Base-by-base conservation (phyloP, 2,113 vertebrate species). In the Forbesichthys agassizii region DNA sequence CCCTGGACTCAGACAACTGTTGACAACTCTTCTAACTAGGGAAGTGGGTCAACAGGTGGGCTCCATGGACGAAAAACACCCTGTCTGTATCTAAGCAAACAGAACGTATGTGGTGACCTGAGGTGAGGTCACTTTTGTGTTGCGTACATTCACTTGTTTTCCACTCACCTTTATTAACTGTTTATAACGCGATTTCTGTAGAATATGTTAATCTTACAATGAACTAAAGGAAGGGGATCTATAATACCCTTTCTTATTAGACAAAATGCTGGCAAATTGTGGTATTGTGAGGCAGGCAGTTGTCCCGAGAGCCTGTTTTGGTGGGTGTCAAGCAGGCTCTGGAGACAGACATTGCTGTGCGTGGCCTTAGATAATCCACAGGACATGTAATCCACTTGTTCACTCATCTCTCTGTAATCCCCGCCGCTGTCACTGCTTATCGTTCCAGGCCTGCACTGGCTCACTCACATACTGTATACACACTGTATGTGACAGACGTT, bases 41-140 rank as follows among this genome's bases (percentile, higher is more conserved):
- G 66, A 84, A 88, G 71, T 86, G 79, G 85, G 86, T 89, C 84
- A 90, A 79, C 89, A 88, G 85, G 82, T 89, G 86, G 78, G 54
- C 51, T 60, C 11, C 58, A 60, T 66, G 46, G 56, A 66, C 5
- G 58, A 33, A 12, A 47, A 67, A 69, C 10, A 48, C 36, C 7
- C 5, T 42, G 36, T 7, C 36, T 42, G 36, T 42, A 42, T 42
- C 4, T 42, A 42, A 42, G 36, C 36, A 42, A 27, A 42, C 36
- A 42, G 5, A 42, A 42, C 7, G 4, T 42, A 42, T 42, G 1
- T 5, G 36, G 36, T 42, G 36, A 42, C 36, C 5, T 42, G 36
- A 42, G 4, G 36, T 42, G 4, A 5, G 7, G 36, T 42, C 7
- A 42, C 36, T 42, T 42, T 42, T 6, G 27, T 27, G 27, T 27